Evolutionary conservation across 2,888 invertebrate species (phyloP), one percentile per base, ranked within the genome.

Genomic region (Callyntrura guangdongensis): DNA sequence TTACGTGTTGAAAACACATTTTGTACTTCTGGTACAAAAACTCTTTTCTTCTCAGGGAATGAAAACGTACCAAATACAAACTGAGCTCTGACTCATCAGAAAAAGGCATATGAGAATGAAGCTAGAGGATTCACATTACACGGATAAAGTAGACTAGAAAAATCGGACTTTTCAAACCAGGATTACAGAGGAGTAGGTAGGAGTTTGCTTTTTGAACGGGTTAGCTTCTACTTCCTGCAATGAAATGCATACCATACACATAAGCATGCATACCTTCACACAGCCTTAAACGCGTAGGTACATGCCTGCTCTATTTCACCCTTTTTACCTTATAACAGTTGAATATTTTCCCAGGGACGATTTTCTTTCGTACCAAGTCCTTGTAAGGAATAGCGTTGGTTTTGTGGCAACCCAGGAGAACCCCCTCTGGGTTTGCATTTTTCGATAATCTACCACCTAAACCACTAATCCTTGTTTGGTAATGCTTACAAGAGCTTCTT

Each of bases 11-110:
- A n/a, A n/a, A n/a, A n/a, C 36, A 36, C 6, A 6, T 36, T 36
- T 36, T 36, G 3, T 6, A 2, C 36, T 36, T 36, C 36, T 36
- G 36, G 36, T 36, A 36, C n/a, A n/a, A n/a, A n/a, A n/a, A n/a
- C n/a, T n/a, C 36, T 36, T 36, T 6, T 36, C 6, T 36, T 6
- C 6, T 36, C 6, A 36, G 36, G 36, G 36, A 36, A 36, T 6
- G 6, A 36, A 36, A 2, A 36, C 6, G 6, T 36, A 36, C 36
- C 36, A 6, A 4, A 36, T 36, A 6, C 36, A 4, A 6, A 6
- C 36, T 36, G 36, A 36, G 27, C 45, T 87, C 81, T 87, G 79
- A 87, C 87, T 64, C 87, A 87, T 85, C 85, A 72, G 53, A 53
- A 85, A 67, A 69, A 56, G 53, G 72, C 36, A 69, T 17, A 27